Base-by-base conservation (phyloP, 2,113 vertebrate genomes). In the Fukomys damarensis region DNA sequence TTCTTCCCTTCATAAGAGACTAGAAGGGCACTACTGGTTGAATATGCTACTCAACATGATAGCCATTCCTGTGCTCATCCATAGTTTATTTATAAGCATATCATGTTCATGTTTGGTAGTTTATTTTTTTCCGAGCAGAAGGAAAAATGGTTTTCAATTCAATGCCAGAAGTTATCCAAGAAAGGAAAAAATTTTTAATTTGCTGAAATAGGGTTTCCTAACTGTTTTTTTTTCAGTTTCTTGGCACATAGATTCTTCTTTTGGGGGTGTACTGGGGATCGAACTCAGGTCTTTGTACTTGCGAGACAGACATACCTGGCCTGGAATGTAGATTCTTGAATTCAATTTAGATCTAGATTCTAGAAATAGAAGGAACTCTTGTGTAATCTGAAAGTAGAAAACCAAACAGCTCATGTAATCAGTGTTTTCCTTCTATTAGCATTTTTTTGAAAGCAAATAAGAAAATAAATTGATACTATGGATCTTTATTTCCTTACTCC, bases 241-340 rank as follows among this genome's bases (percentile, higher is more conserved):
- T 87, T 93, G 52, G 81, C 30, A 96, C 79, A 58, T 83, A 28
- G 54, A 83, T 90, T 95, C 77, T 82, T 95, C 13, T 56, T 56
- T 14, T 56, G n/a, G n/a, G n/a, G n/a, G n/a, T n/a, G 13, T 56
- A 56, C 54, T 16, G 17, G 54, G 54, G 54, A 56, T 14, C 54
- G 17, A 56, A 56, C 8, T 56, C 54, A 56, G 13, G 54, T 16
- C 54, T 13, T 56, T 56, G 54, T 3, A 3, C 54, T 56, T 56
- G 8, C 54, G 13, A 56, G 54, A 16, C 54, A 56, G 54, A 16
- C 54, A 56, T 16, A 56, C 54, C 54, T 16, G 54, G 3, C 7
- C 54, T 56, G 17, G 54, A 11, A 58, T 20, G 65, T 83, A 26
- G 52, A 87, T 90, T 94, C 76, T 81, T 94, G 66, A 87, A 59